Evolutionary conservation across 2,113 vertebrate species (phyloP).

Genomic region (Gila orcuttii): DNA sequence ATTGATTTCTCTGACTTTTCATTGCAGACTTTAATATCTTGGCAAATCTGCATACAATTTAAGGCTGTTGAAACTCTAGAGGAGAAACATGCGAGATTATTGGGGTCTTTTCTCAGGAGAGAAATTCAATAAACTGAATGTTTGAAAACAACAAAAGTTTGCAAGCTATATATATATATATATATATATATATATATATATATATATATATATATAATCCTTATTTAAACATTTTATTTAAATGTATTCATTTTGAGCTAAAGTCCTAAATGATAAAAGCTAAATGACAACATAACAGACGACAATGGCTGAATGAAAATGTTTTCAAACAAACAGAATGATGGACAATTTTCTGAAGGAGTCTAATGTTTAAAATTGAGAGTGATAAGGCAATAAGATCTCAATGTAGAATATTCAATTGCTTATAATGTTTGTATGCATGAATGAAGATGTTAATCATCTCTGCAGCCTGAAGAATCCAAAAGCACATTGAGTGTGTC

Average conservation of each 20-base stretch:
- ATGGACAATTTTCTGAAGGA: not conserved
- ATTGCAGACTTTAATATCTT: too few species aligned
- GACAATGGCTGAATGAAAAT: not conserved
- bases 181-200: too few species aligned
- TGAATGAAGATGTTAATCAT: slow-evolving; percentile 7
- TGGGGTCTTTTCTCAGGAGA: too few species aligned
- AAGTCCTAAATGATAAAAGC: not conserved
- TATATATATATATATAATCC: too few species aligned
- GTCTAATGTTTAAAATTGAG: not conserved
- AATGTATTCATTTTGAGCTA: too few species aligned
- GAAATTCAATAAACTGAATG: too few species aligned
- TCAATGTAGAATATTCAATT: not conserved
- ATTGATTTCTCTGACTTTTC: too few species aligned
- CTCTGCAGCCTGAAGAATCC: not conserved
- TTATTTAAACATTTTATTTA: not conserved
- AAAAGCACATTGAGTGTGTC: not conserved
- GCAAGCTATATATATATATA: too few species aligned
- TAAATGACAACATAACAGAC: not conserved
- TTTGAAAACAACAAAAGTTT: too few species aligned
- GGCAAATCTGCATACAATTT: too few species aligned
- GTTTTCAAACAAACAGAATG: not conserved
- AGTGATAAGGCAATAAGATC: not conserved
- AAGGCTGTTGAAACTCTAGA: too few species aligned
- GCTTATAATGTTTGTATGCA: not conserved
- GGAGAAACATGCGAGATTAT: too few species aligned